These are phyloP conservation scores for Cetonia aurata DNA, from an alignment of 2,888 invertebrate species.

Conservation along the genomic window DNA sequence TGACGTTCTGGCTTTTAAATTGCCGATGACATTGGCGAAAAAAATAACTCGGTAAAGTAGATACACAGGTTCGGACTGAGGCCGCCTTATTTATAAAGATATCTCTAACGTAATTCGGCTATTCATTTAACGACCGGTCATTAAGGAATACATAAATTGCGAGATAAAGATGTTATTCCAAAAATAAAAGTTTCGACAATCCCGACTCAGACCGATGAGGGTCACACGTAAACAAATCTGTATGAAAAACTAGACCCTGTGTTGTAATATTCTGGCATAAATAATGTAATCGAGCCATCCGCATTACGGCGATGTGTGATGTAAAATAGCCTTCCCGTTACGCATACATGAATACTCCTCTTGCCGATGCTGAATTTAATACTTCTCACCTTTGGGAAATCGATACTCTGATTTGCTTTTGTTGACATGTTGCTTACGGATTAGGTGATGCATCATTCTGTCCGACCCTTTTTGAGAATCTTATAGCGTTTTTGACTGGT, in stretches of 20 bases:
- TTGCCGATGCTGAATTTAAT: not conserved
- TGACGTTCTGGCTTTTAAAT: slow-evolving; percentile 36
- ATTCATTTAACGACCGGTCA: no score
- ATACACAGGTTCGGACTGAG: slow-evolving; percentile 27
- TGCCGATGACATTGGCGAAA: slow-evolving; percentile 39
- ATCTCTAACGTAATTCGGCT: no score
- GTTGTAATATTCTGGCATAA: no score
- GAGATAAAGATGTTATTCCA: no score
- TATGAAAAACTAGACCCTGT: no score
- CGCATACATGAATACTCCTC: not conserved
- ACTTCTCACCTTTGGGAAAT: slow-evolving; percentile 18
- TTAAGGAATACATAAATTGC: no score
- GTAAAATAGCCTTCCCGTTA: not conserved
- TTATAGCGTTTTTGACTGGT: no score
- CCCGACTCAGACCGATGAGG: not conserved
- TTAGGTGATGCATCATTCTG: slow-evolving; percentile 7
- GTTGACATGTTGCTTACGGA: not conserved
- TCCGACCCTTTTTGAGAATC: not conserved
- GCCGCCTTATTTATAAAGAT: not conserved
- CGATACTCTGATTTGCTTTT: not conserved
- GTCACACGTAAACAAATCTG: no score
- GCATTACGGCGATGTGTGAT: not conserved
- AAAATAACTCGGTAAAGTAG: slow-evolving; percentile 28
- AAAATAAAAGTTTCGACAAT: not conserved
- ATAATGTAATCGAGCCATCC: not conserved